These are phyloP conservation scores for Caenorhabditis sp. DNA, from an alignment of 2,888 invertebrate species.

Conservation along the genomic window DNA sequence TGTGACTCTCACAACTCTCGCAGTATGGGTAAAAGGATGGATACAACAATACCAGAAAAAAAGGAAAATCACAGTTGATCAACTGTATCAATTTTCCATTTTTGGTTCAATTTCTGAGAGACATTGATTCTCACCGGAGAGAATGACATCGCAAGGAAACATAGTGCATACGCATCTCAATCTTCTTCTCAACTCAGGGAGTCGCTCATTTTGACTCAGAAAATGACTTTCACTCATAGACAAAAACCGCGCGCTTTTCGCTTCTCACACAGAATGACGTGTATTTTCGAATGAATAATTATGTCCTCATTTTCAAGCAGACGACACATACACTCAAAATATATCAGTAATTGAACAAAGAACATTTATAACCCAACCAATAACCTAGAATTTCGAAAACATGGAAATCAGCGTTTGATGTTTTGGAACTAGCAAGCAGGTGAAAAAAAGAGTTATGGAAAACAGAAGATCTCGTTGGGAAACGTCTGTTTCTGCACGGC, in stretches of 20 bases:
- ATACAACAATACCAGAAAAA: no score
- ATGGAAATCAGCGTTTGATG: no score
- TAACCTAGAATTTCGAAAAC: no score
- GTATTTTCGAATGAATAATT: background rate
- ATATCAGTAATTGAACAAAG: no score
- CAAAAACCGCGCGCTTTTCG: background rate
- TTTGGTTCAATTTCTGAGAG: slow-evolving; percentile 2
- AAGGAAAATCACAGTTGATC: background rate
- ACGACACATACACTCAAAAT: no score
- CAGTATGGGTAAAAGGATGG: no score
- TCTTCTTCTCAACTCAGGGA: slow-evolving; percentile 10
- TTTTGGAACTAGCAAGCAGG: background rate
- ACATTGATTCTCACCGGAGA: background rate
- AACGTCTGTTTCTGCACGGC: background rate
- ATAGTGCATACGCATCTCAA: slow-evolving; percentile 15
- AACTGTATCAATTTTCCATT: slow-evolving; percentile 8
- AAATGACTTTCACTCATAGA: background rate
- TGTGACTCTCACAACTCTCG: no score
- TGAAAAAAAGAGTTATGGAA: background rate
- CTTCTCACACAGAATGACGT: background rate
- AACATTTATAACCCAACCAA: no score
- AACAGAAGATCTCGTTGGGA: background rate
- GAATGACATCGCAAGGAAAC: background rate
- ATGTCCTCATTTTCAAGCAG: no score
- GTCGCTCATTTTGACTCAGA: background rate